Evolutionary conservation across 2,113 vertebrate genomes (phyloP).

Genomic region (Daboia siamensis): DNA sequence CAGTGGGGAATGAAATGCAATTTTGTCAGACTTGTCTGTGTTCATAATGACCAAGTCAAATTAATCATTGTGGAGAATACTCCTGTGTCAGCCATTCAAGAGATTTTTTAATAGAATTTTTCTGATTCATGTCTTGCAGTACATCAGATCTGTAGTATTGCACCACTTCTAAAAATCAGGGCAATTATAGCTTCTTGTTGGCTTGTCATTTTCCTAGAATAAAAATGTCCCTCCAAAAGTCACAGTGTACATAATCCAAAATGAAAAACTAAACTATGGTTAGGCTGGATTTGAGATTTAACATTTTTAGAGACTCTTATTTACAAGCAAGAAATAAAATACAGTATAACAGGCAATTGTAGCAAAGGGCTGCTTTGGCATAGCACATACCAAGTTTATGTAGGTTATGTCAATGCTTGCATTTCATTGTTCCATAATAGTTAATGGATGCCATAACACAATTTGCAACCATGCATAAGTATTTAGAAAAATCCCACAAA

Average conservation of each 20-base stretch:
- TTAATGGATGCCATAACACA: constrained; percentile 40
- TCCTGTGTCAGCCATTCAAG: constrained; percentile 88
- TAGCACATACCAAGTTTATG: constrained; percentile 28
- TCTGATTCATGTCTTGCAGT: constrained; percentile 87
- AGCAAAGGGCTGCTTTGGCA: constrained; percentile 21
- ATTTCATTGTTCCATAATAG: constrained; percentile 48
- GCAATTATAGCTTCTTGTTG: constrained; percentile 90
- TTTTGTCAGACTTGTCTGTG: constrained; percentile 90
- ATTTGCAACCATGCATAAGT: constrained; percentile 49
- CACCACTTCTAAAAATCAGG: constrained; percentile 89
- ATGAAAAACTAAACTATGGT: constrained; percentile 62
- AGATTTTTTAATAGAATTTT: constrained; percentile 96
- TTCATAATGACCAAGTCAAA: constrained; percentile 94
- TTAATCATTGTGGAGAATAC: constrained; percentile 96
- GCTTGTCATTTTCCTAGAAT: constrained; percentile 82
- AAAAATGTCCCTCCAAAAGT: constrained; percentile 68
- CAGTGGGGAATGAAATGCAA: constrained; percentile 89
- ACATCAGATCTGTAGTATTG: constrained; percentile 87
- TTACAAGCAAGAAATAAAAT: constrained; percentile 47
- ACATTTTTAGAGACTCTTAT: constrained; percentile 52
- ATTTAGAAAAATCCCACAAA: constrained; percentile 50
- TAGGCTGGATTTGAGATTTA: constrained; percentile 39
- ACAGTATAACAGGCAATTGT: neutral
- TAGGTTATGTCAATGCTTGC: constrained; percentile 38
- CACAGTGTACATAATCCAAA: constrained; percentile 60